These are phyloP conservation scores for Ceratotherium simum DNA, from an alignment of 2,113 vertebrate genomes.

Conservation along the genomic window DNA sequence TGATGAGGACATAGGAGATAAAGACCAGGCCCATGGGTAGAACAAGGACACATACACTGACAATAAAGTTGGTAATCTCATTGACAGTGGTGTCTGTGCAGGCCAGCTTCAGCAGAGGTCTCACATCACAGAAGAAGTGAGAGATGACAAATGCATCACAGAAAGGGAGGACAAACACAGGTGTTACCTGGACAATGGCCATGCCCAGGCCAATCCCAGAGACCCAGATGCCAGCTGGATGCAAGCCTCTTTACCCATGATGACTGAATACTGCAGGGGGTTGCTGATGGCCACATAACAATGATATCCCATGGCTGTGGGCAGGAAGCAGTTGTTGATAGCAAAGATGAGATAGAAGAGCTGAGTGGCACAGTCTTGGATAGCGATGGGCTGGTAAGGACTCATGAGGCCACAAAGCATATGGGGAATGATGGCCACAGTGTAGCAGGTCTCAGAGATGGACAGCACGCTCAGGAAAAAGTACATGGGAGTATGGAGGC, in stretches of 20 bases:
- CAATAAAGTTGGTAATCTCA: slow-evolving; percentile 64
- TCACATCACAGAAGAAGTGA: slow-evolving; percentile 77
- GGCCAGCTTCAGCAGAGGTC: slow-evolving; percentile 72
- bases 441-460: slow-evolving; percentile 75
- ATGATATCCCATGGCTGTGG: slow-evolving; percentile 72
- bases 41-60: slow-evolving; percentile 70
- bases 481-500: slow-evolving; percentile 72
- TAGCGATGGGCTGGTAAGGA: not conserved
- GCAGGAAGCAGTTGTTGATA: slow-evolving; percentile 72
- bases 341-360: slow-evolving; percentile 76
- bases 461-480: slow-evolving; percentile 72
- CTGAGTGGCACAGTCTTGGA: slow-evolving; percentile 54
- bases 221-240: slow-evolving; percentile 44
- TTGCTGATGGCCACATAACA: slow-evolving; percentile 69
- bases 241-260: slow-evolving; percentile 60
- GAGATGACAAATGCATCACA: slow-evolving; percentile 57
- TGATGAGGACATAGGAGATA: slow-evolving; percentile 71
- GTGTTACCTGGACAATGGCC: slow-evolving; percentile 69
- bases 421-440: slow-evolving; percentile 61
- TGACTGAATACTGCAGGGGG: slow-evolving; percentile 52
- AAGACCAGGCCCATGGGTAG: slow-evolving; percentile 70
- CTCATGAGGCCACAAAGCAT: slow-evolving; percentile 68
- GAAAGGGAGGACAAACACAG: slow-evolving; percentile 67
- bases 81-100: slow-evolving; percentile 51
- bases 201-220: slow-evolving; percentile 60